Conservation (phyloP, 2,888 invertebrate genomes). For the Trisateles emortualis region DNA sequence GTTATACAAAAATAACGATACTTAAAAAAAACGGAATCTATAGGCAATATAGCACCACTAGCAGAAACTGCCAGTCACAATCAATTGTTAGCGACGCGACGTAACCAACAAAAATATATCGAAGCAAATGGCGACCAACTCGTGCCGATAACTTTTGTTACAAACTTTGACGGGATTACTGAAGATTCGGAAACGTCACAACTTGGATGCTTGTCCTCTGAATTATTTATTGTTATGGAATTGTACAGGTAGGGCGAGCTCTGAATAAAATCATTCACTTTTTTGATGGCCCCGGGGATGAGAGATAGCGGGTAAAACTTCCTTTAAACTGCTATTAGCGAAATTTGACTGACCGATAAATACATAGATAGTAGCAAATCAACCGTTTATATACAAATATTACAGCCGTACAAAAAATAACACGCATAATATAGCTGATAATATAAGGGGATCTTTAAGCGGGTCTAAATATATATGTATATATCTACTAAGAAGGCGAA, state of each 20-base stretch:
- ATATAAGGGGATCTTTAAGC: too few relatives aligned
- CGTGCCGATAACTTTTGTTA: slow-evolving; percentile 39
- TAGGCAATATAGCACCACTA: neutral
- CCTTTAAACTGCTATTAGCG: too few relatives aligned
- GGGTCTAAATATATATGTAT: too few relatives aligned
- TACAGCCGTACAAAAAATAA: too few relatives aligned
- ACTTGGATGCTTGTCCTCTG: slow-evolving; percentile 38
- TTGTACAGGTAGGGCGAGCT: slow-evolving; percentile 21
- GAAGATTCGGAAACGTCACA: slow-evolving; percentile 31
- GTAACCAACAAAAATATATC: slow-evolving; percentile 21
- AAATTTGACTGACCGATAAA: too few relatives aligned
- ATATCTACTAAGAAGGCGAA: too few relatives aligned
- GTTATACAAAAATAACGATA: too few relatives aligned
- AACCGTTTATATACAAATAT: too few relatives aligned
- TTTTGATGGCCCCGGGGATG: slow-evolving; percentile 6
- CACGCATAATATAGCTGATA: too few relatives aligned
- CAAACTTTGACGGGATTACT: slow-evolving; percentile 42
- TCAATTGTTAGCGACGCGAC: neutral
- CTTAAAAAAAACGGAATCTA: too few relatives aligned
- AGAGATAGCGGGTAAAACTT: neutral
- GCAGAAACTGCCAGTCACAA: slow-evolving; percentile 2
- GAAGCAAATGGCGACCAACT: slow-evolving; percentile 24
- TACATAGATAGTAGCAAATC: too few relatives aligned
- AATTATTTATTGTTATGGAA: slow-evolving; percentile 45
- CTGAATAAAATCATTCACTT: slow-evolving; percentile 34